Percentiles rank a stretch among this genome's conserved stretches.
These are phyloP conservation scores for Anguilla anguilla DNA, from an alignment of 2,797 vertebrate genomes.

Conservation along the genomic window DNA sequence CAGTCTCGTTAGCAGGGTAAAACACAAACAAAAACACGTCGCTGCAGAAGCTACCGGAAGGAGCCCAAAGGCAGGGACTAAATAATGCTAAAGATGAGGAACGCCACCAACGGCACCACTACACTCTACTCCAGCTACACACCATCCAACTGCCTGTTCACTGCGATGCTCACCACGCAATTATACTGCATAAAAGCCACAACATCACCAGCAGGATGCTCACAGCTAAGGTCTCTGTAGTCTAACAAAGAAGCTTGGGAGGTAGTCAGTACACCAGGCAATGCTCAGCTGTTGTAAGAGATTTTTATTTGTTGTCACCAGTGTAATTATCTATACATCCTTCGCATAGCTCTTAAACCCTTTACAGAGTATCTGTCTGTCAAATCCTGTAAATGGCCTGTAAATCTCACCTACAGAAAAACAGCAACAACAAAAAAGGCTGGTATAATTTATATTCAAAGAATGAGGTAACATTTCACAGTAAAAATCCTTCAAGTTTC, in stretches of 20 bases:
- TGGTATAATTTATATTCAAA: constrained; percentile 87
- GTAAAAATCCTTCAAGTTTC: constrained; percentile 96
- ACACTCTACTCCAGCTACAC: background rate
- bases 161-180: background rate
- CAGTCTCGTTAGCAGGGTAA: background rate
- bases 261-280: constrained; percentile 79
- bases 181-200: background rate
- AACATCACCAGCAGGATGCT: background rate
- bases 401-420: constrained; percentile 77
- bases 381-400: constrained; percentile 71
- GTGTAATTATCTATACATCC: constrained; percentile 88
- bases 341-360: constrained; percentile 85
- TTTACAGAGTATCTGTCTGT: constrained; percentile 83
- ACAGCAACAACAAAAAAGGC: constrained; percentile 71
- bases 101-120: constrained; percentile 12
- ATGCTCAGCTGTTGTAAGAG: constrained; percentile 79
- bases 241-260: constrained; percentile 37
- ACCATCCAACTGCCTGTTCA: constrained; percentile 3
- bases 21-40: background rate
- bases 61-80: background rate
- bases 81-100: background rate
- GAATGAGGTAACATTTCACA: constrained; percentile 99
- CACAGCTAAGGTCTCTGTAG: background rate
- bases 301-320: constrained; percentile 90
- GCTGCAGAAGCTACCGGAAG: constrained; percentile 1